phyloP scores from a whole-genome alignment of 2,113 vertebrate species.

The Gobio gobio region DNA sequence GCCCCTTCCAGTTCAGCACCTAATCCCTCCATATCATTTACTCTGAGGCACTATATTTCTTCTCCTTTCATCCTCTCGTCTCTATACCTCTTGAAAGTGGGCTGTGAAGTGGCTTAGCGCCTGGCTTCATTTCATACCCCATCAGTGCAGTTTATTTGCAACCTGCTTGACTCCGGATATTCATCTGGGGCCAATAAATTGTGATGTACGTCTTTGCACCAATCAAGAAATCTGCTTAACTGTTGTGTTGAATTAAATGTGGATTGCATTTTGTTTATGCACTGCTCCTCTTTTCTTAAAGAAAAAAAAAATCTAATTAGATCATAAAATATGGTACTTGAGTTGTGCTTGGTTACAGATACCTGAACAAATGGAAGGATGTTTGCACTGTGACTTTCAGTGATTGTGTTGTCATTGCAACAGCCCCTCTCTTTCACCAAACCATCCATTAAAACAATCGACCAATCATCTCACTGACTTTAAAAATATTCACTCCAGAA shows the following conservation, averaged over 20 bases:
- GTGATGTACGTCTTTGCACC: slow-evolving; percentile 17
- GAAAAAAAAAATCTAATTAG: slow-evolving; percentile 4
- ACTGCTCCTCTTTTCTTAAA: neutral
- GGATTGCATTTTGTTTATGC: neutral
- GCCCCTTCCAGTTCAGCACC: neutral
- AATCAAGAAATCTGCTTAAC: neutral
- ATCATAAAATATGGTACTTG: slow-evolving; percentile 16
- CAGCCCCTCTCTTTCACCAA: neutral
- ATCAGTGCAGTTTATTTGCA: slow-evolving; percentile 21
- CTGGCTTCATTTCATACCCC: slow-evolving; percentile 22
- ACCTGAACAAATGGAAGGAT: neutral
- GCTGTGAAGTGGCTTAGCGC: slow-evolving; percentile 9
- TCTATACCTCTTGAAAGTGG: neutral
- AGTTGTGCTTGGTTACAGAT: neutral
- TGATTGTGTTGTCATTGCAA: neutral
- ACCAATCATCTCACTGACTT: slow-evolving; percentile 5
- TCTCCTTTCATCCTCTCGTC: neutral
- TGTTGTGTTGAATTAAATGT: slow-evolving; percentile 21
- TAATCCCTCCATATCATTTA: slow-evolving; percentile 12
- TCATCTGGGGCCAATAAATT: slow-evolving; percentile 19
- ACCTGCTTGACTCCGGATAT: slow-evolving; percentile 2
- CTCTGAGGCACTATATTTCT: slow-evolving; percentile 33
- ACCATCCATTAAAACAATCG: neutral
- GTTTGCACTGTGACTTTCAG: neutral
- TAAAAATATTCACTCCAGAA: neutral